Conservation (phyloP, 2,113 vertebrate genomes). For the Vimba vimba region DNA sequence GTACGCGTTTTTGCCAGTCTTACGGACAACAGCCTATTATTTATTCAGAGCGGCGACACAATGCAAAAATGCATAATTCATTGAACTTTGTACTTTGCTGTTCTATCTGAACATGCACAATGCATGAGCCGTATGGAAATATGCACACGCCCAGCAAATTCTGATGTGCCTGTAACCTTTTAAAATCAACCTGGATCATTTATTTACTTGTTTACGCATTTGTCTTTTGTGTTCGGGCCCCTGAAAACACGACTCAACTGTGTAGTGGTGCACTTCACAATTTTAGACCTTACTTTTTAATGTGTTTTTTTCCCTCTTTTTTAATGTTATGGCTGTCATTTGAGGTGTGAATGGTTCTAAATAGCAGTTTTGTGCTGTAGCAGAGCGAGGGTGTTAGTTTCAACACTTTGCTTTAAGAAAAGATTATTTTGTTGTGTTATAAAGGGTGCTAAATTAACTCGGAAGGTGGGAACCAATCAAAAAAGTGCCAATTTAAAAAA, state of each 20-base stretch:
- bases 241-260: slow-evolving; percentile 58
- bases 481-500: too few species aligned
- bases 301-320: background rate
- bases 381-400: background rate
- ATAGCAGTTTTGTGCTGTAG: slow-evolving; percentile 11
- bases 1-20: slow-evolving; percentile 63
- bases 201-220: slow-evolving; percentile 72
- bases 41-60: slow-evolving; percentile 78
- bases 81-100: slow-evolving; percentile 66
- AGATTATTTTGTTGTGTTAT: background rate
- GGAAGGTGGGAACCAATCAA: background rate
- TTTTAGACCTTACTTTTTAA: slow-evolving; percentile 33
- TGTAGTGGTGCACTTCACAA: slow-evolving; percentile 62
- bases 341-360: slow-evolving; percentile 41
- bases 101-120: slow-evolving; percentile 70
- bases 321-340: slow-evolving; percentile 25
- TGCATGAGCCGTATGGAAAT: slow-evolving; percentile 77
- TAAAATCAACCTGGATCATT: slow-evolving; percentile 69
- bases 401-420: background rate
- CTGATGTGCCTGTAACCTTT: slow-evolving; percentile 65
- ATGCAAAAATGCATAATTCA: slow-evolving; percentile 80
- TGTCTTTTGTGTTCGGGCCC: slow-evolving; percentile 65
- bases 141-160: slow-evolving; percentile 70
- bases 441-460: background rate
- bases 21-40: slow-evolving; percentile 73